Conservation (phyloP, 2,888 invertebrate species). For the Phania funesta region DNA sequence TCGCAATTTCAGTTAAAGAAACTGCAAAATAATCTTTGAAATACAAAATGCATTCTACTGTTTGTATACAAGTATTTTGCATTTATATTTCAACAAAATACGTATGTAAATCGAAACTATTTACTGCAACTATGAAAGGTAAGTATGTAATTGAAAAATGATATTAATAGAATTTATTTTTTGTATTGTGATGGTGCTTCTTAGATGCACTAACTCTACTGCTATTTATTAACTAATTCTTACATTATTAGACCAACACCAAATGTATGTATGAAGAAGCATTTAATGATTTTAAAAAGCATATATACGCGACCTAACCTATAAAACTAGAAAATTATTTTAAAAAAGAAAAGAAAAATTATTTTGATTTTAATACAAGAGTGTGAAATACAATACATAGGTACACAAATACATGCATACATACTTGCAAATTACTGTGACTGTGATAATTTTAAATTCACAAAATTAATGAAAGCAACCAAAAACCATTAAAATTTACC, state of each 20-base stretch:
- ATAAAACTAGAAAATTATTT: neutral
- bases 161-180: neutral
- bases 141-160: neutral
- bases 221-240: neutral
- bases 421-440: too few relatives aligned
- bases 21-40: neutral
- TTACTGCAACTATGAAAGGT: too few relatives aligned
- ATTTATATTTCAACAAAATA: too few relatives aligned
- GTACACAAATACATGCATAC: too few relatives aligned
- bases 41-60: constrained; percentile 1
- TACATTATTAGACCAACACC: constrained; percentile 40
- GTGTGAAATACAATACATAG: too few relatives aligned
- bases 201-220: neutral
- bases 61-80: too few relatives aligned
- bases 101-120: too few relatives aligned
- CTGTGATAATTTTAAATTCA: neutral
- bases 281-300: constrained; percentile 33
- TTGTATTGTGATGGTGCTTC: neutral
- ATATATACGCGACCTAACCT: constrained; percentile 28
- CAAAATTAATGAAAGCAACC: constrained; percentile 15
- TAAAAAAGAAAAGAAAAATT: neutral
- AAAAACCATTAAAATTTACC: too few relatives aligned
- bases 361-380: neutral
- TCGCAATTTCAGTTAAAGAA: neutral
- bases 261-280: constrained; percentile 34